These are phyloP conservation scores for Enteromius mattozi DNA, from an alignment of 2,797 vertebrate species.

Conservation along the genomic window DNA sequence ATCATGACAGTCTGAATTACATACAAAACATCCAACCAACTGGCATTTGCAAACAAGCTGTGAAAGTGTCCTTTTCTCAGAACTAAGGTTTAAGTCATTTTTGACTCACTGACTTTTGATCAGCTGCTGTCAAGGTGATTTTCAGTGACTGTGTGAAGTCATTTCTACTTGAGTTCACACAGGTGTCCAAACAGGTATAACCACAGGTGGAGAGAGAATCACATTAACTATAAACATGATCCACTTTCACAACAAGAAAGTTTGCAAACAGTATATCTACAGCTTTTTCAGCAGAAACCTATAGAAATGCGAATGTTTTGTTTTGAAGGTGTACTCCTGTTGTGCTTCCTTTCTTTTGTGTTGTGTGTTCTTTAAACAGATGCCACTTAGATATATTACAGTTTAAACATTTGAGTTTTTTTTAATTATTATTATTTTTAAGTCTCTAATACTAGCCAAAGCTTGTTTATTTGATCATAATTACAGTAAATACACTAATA, in stretches of 20 bases:
- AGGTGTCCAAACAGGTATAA: conserved; percentile 1
- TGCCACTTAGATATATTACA: not conserved
- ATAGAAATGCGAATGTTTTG: not conserved
- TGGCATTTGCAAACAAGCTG: not conserved
- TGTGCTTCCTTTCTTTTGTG: not conserved
- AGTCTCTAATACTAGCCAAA: not conserved
- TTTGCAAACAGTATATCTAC: not conserved
- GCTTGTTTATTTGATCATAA: not conserved
- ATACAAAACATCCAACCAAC: not conserved
- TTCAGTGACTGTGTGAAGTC: not conserved
- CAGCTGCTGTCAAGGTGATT: not conserved
- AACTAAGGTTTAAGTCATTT: not conserved
- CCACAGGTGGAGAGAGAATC: not conserved
- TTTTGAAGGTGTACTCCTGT: not conserved
- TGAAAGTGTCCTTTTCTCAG: not conserved
- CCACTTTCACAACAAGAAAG: not conserved
- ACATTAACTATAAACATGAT: not conserved
- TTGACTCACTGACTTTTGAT: not conserved
- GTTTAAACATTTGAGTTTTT: not conserved
- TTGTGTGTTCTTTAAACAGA: not conserved
- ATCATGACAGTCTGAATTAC: not conserved
- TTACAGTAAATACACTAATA: not conserved
- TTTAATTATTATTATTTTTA: not conserved
- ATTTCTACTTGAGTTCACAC: not conserved
- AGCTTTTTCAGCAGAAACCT: not conserved